Evolutionary conservation across 2,888 invertebrate species (phyloP).

Genomic region (Tuberolachnus salignus): DNA sequence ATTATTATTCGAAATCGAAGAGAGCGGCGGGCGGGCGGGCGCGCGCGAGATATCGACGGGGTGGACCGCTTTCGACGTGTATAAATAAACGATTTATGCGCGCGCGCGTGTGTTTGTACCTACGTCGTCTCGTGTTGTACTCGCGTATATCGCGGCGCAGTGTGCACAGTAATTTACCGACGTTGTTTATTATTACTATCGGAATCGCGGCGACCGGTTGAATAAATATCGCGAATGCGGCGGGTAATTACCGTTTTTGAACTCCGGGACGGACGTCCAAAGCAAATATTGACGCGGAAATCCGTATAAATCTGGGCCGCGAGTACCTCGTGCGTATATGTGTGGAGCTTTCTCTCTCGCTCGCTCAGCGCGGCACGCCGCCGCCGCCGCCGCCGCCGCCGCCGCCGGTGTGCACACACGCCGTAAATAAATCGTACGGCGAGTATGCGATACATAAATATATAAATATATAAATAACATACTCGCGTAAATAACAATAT

Average conservation of each 20-base stretch:
- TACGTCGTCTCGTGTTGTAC: not conserved
- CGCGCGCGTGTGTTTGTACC: too few species aligned
- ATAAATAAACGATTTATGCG: constrained; percentile 26
- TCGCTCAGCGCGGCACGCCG: too few species aligned
- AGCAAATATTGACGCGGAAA: constrained; percentile 23
- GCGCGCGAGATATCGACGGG: not conserved
- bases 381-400: too few species aligned
- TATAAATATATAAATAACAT: too few species aligned
- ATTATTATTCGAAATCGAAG: too few species aligned
- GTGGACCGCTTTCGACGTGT: constrained; percentile 22
- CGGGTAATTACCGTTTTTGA: constrained; percentile 26
- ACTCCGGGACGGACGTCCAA: not conserved
- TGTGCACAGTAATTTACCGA: not conserved
- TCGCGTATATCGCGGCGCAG: too few species aligned
- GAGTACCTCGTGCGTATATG: not conserved
- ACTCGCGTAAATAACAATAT: too few species aligned
- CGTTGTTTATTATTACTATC: constrained; percentile 10
- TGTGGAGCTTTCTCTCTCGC: not conserved
- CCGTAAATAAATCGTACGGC: too few species aligned
- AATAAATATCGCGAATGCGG: constrained; percentile 11
- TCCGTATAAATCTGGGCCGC: not conserved
- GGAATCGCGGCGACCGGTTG: not conserved
- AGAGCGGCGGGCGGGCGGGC: too few species aligned
- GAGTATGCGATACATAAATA: too few species aligned
- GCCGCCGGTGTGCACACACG: too few species aligned